phyloP scores from a whole-genome alignment of 2,888 invertebrate species.

The Ryuthela nishihirai region DNA sequence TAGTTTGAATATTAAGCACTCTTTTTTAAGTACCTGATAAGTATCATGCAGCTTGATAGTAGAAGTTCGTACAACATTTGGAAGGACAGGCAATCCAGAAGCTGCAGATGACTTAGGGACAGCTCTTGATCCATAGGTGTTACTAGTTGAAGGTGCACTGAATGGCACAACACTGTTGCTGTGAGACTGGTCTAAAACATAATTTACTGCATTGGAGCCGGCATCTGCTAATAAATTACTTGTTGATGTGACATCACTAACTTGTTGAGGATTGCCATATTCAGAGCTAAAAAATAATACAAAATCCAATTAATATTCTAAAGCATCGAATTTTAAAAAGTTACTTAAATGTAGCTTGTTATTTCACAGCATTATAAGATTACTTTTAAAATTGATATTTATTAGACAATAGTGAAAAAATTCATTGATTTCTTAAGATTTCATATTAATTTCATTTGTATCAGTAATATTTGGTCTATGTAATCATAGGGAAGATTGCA shows the following conservation, averaged over 20 bases:
- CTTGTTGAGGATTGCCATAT: constrained; percentile 36
- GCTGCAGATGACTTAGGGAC: constrained; percentile 1
- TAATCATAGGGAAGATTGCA: too few species aligned
- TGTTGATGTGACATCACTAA: constrained; percentile 38
- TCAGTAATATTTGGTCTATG: too few species aligned
- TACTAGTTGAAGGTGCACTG: constrained; percentile 8
- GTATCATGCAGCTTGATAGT: constrained; percentile 65
- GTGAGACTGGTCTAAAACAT: constrained; percentile 15
- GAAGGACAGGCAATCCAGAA: constrained; percentile 16
- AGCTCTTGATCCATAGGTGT: constrained; percentile 1
- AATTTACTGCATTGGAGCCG: constrained; percentile 16
- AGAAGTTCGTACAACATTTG: constrained; percentile 62
- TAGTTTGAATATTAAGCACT: background rate
- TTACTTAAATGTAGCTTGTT: too few species aligned
- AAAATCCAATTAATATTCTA: background rate
- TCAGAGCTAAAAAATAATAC: constrained; percentile 16
- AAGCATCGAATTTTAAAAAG: too few species aligned
- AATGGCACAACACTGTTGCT: constrained; percentile 14
- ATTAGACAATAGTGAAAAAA: too few species aligned
- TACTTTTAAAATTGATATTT: too few species aligned
- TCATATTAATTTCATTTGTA: too few species aligned
- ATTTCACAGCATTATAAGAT: too few species aligned
- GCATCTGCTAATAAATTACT: constrained; percentile 30
- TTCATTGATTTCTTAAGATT: too few species aligned
- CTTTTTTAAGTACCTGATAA: constrained; percentile 55